phyloP scores from a whole-genome alignment of 2,113 vertebrate species.

The Desmodus rotundus region DNA sequence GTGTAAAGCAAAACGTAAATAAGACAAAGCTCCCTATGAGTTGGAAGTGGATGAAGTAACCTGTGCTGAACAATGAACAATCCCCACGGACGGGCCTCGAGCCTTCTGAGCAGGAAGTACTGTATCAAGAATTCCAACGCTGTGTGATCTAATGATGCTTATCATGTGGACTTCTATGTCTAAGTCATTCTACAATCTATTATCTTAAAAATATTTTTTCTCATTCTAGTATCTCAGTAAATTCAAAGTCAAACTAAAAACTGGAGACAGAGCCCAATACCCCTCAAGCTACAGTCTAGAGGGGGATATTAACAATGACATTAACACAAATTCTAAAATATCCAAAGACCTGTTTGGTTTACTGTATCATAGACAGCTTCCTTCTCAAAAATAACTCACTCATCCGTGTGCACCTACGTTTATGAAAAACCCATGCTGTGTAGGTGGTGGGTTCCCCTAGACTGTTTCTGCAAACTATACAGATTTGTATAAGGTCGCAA shows the following conservation, averaged over 20 bases:
- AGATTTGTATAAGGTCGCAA: conserved; percentile 36
- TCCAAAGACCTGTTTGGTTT: conserved; percentile 20
- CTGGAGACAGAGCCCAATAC: conserved; percentile 23
- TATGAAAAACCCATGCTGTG: conserved; percentile 9
- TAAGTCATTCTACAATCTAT: conserved; percentile 2
- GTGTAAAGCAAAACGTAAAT: conserved; percentile 20
- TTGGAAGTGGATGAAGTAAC: not conserved
- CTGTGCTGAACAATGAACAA: not conserved
- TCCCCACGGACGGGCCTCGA: not conserved
- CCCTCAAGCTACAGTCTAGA: not conserved
- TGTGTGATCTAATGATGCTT: not conserved
- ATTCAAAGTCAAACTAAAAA: conserved; percentile 57
- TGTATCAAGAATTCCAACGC: not conserved
- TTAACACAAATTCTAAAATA: not conserved
- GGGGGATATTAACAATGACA: not conserved
- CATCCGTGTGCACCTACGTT: not conserved
- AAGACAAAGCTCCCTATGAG: not conserved
- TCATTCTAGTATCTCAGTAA: conserved; percentile 41
- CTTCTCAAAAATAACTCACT: conserved; percentile 47
- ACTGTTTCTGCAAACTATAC: conserved; percentile 34
- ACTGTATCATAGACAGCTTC: conserved; percentile 9
- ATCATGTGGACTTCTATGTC: not conserved
- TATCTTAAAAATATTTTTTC: conserved; percentile 1
- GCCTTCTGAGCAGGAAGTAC: not conserved
- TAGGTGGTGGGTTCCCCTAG: not conserved